A percentile compares a stretch with the other conserved stretches of the same genome.
Evolutionary conservation across 2,113 vertebrate genomes (phyloP).

Genomic region (Centropus unirufus): DNA sequence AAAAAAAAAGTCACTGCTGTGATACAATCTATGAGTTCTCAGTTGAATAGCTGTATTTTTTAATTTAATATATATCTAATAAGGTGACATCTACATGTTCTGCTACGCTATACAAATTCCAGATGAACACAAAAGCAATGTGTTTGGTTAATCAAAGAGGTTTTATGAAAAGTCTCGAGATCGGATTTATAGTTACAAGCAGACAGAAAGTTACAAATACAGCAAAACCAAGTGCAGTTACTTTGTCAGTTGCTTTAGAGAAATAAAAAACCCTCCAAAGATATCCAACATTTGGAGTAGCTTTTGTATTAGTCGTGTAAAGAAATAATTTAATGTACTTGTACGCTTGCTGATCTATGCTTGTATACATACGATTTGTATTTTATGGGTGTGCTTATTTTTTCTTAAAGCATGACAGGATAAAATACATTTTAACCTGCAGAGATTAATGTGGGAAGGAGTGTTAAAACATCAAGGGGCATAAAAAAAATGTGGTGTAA

Average conservation of each 20-base stretch:
- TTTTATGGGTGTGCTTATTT: background rate
- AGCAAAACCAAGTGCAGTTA: background rate
- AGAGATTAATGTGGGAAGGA: background rate
- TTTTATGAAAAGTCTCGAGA: background rate
- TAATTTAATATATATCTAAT: background rate
- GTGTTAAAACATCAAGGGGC: background rate
- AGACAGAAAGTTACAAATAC: background rate
- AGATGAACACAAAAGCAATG: background rate
- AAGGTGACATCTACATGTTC: background rate
- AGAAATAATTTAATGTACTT: slow-evolving; percentile 5
- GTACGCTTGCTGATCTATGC: background rate
- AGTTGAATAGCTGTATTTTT: background rate
- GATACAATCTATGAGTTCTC: background rate
- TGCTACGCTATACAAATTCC: background rate
- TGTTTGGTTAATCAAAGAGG: background rate
- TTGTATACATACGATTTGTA: background rate
- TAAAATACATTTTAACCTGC: slow-evolving; percentile 19
- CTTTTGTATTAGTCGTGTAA: background rate
- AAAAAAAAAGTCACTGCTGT: background rate
- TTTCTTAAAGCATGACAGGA: background rate
- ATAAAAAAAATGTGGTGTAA: slow-evolving; percentile 24
- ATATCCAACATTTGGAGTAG: background rate
- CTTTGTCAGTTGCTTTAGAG: background rate
- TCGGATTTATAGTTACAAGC: background rate
- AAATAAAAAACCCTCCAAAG: background rate